Evolutionary conservation across 1,140 invertebrate genomes (phyloP).

Genomic region (Temnothorax curvispinosus): DNA sequence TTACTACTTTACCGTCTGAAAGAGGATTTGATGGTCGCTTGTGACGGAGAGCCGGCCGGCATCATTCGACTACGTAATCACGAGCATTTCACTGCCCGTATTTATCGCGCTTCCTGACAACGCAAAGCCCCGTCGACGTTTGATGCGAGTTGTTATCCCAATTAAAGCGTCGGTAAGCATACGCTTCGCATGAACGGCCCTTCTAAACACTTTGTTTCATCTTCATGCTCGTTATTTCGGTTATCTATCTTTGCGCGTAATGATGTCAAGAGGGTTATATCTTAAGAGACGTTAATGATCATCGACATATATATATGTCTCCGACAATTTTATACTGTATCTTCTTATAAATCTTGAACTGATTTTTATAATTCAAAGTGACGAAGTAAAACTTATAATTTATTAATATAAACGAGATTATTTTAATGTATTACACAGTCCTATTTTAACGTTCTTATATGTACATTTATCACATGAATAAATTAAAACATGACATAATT

Average conservation of each 20-base stretch:
- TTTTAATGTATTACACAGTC: background rate
- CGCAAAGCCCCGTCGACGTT: slow-evolving; percentile 43
- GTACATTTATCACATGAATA: background rate
- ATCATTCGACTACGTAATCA: slow-evolving; percentile 52
- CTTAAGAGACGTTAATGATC: background rate
- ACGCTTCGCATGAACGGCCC: background rate
- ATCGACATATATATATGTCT: background rate
- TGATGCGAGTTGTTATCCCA: slow-evolving; percentile 62
- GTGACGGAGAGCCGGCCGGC: slow-evolving; percentile 30
- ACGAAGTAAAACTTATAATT: background rate
- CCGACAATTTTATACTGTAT: background rate
- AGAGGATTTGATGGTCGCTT: slow-evolving; percentile 61
- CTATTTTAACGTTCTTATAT: background rate
- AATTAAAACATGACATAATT: background rate
- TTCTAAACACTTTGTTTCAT: background rate
- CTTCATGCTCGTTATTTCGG: slow-evolving; percentile 40
- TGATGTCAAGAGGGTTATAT: background rate
- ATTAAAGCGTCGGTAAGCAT: slow-evolving; percentile 41
- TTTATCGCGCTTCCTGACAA: slow-evolving; percentile 55
- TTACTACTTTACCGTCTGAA: slow-evolving; percentile 54
- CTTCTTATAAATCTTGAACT: background rate
- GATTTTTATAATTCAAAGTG: background rate
- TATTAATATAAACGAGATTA: background rate
- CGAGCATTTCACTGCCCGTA: slow-evolving; percentile 48
- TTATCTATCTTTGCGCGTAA: slow-evolving; percentile 2